Conservation (phyloP, 2,797 vertebrate genomes). For the Centroberyx gerrardi region DNA sequence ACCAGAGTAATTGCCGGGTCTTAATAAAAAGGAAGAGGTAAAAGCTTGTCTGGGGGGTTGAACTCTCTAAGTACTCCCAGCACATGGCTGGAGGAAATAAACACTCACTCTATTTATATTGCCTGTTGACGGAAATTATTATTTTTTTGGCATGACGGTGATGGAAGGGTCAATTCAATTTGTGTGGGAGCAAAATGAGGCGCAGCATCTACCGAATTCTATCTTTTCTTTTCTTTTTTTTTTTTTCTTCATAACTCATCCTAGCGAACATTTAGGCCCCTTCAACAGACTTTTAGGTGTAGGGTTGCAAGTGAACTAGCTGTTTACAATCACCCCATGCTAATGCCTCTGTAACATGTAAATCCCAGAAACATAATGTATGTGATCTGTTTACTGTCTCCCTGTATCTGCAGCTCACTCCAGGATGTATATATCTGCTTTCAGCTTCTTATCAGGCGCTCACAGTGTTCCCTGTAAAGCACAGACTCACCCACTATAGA, state of each 20-base stretch:
- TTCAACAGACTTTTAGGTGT: slow-evolving; percentile 10
- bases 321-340: slow-evolving; percentile 46
- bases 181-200: slow-evolving; percentile 67
- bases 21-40: slow-evolving; percentile 70
- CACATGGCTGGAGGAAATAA: slow-evolving; percentile 65
- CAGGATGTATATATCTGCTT: slow-evolving; percentile 84
- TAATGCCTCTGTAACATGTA: slow-evolving; percentile 66
- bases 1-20: slow-evolving; percentile 78
- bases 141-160: slow-evolving; percentile 46
- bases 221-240: neutral
- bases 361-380: slow-evolving; percentile 75
- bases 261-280: neutral
- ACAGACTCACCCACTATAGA: slow-evolving; percentile 79
- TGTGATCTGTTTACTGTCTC: slow-evolving; percentile 79
- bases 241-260: slow-evolving; percentile 22
- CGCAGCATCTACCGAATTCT: slow-evolving; percentile 32
- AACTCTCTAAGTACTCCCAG: slow-evolving; percentile 67
- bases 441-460: slow-evolving; percentile 86
- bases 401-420: slow-evolving; percentile 69
- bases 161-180: slow-evolving; percentile 73
- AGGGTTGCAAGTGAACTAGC: slow-evolving; percentile 33
- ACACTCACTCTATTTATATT: slow-evolving; percentile 68
- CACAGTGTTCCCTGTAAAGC: slow-evolving; percentile 82
- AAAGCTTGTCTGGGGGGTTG: slow-evolving; percentile 63
- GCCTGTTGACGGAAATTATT: slow-evolving; percentile 64